These are phyloP conservation scores for Agrypnia vestita DNA, from an alignment of 1,140 invertebrate species.

Conservation along the genomic window DNA sequence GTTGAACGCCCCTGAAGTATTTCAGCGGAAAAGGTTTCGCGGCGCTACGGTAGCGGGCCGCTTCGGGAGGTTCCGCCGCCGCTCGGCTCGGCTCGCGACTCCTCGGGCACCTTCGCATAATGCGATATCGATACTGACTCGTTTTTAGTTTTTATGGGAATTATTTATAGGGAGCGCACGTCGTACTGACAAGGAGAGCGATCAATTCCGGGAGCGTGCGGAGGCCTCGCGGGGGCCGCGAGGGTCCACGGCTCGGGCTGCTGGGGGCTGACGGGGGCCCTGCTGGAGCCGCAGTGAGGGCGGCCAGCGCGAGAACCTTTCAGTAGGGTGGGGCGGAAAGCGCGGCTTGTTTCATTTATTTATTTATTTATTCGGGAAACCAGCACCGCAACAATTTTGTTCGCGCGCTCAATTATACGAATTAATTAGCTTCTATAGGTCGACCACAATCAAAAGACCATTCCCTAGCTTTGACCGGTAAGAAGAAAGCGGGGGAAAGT, in stretches of 20 bases:
- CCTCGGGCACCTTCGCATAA: slow-evolving; percentile 51
- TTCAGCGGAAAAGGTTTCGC: slow-evolving; percentile 44
- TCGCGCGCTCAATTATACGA: too few relatives aligned
- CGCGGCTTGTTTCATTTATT: too few relatives aligned
- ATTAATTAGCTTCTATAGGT: too few relatives aligned
- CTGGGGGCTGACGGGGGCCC: too few relatives aligned
- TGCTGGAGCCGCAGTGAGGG: too few relatives aligned
- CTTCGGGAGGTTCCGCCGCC: slow-evolving; percentile 39
- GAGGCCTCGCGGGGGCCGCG: not conserved
- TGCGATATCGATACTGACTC: slow-evolving; percentile 60
- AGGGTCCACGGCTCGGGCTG: not conserved
- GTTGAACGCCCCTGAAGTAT: not conserved
- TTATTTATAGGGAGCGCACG: slow-evolving; percentile 52
- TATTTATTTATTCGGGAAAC: too few relatives aligned
- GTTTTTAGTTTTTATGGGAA: slow-evolving; percentile 59
- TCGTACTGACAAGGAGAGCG: not conserved
- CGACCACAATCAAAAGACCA: too few relatives aligned
- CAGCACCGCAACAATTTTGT: too few relatives aligned
- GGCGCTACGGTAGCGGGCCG: slow-evolving; percentile 4
- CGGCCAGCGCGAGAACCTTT: too few relatives aligned
- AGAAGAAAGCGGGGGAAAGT: too few relatives aligned
- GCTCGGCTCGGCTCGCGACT: slow-evolving; percentile 33
- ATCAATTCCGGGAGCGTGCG: not conserved
- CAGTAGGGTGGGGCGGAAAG: too few relatives aligned
- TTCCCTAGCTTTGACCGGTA: too few relatives aligned